A percentile compares a stretch with the other conserved stretches of the same genome.
Evolutionary conservation across 2,888 invertebrate species (phyloP).

Genomic region (Dysmachus trigonus): DNA sequence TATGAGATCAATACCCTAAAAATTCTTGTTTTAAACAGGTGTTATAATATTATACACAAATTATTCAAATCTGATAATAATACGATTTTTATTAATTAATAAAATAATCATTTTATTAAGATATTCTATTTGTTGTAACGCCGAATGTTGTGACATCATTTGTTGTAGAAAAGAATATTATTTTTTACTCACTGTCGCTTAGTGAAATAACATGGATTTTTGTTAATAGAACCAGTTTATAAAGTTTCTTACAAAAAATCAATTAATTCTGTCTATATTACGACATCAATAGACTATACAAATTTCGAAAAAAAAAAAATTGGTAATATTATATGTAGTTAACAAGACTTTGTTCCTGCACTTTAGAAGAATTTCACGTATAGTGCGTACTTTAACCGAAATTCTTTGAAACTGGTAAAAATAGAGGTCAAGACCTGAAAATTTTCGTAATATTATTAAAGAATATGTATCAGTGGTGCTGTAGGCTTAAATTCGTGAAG

Average conservation of each 20-base stretch:
- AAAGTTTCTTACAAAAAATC: too few relatives aligned
- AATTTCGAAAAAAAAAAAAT: neutral
- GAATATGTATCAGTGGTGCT: too few relatives aligned
- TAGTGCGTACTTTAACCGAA: too few relatives aligned
- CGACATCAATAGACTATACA: neutral
- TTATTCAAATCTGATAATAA: neutral
- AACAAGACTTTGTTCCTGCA: neutral
- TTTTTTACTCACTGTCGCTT: neutral
- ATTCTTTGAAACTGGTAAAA: too few relatives aligned
- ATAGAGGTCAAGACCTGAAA: too few relatives aligned
- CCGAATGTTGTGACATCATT: neutral
- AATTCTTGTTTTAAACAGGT: neutral
- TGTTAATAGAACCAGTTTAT: neutral
- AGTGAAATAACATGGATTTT: neutral
- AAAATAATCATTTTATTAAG: too few relatives aligned
- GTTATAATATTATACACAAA: too few relatives aligned
- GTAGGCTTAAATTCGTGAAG: too few relatives aligned
- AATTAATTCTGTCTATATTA: neutral
- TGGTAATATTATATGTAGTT: too few relatives aligned
- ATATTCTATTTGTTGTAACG: neutral
- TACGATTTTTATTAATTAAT: neutral
- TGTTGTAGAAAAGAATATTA: neutral
- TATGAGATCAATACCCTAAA: neutral
- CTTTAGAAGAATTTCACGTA: neutral
- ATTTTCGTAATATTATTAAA: too few relatives aligned